phyloP scores from a whole-genome alignment of 1,140 invertebrate genomes.

The Saccostrea glomerata region DNA sequence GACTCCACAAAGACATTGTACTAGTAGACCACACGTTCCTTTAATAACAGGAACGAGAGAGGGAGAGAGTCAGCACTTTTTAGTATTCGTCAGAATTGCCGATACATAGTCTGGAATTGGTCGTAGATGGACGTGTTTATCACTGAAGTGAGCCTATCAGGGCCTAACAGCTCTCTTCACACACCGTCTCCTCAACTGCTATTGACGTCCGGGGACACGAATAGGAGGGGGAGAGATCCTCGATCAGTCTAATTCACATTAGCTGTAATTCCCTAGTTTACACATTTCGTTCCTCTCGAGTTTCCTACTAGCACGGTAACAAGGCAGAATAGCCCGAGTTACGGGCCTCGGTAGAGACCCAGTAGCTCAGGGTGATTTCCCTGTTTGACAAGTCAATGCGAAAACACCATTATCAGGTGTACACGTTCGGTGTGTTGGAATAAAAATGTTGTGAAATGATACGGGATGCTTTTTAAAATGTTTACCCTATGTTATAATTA shows the following conservation, averaged over 20 bases:
- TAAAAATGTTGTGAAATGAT: slow-evolving; percentile 37
- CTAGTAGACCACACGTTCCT: too few relatives aligned
- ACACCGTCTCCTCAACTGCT: not conserved
- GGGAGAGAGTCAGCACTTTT: not conserved
- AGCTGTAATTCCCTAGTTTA: slow-evolving; percentile 29
- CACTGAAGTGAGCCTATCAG: slow-evolving; percentile 14
- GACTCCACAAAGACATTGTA: too few relatives aligned
- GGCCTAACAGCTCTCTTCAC: slow-evolving; percentile 12
- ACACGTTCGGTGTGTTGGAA: slow-evolving; percentile 17
- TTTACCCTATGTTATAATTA: slow-evolving; percentile 34
- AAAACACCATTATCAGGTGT: slow-evolving; percentile 27
- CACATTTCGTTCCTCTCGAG: slow-evolving; percentile 14
- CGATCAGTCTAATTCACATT: slow-evolving; percentile 31
- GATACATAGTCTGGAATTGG: slow-evolving; percentile 9
- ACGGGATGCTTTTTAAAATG: slow-evolving; percentile 38
- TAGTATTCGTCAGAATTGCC: slow-evolving; percentile 6
- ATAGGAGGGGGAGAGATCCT: slow-evolving; percentile 1
- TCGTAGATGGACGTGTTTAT: slow-evolving; percentile 3
- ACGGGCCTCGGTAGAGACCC: not conserved
- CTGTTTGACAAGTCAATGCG: slow-evolving; percentile 27
- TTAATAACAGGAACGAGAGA: too few relatives aligned
- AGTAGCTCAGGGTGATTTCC: not conserved
- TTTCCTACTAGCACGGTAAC: slow-evolving; percentile 14
- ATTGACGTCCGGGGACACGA: slow-evolving; percentile 6
- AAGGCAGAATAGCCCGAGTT: not conserved